phyloP scores from a whole-genome alignment of 2,888 invertebrate species.

The Catocala nupta region DNA sequence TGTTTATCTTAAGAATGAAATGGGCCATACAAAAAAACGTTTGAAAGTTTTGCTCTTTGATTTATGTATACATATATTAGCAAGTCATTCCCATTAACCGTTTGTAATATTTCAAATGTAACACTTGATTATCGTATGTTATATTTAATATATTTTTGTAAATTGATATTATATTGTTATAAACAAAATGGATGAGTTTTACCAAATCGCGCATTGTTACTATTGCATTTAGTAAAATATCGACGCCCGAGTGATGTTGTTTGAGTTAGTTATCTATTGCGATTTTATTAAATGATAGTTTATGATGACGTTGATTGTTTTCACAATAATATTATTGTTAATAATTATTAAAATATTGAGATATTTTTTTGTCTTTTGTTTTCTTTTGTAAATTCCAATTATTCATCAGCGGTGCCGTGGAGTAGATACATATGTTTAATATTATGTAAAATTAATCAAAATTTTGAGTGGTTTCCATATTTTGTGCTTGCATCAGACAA shows the following conservation, averaged over 20 bases:
- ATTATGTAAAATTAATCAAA: too few relatives aligned
- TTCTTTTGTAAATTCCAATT: conserved; percentile 3
- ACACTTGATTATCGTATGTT: conserved; percentile 29
- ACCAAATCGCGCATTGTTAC: conserved; percentile 75
- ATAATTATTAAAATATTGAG: conserved; percentile 76
- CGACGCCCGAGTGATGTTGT: conserved; percentile 61
- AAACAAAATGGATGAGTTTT: conserved; percentile 55
- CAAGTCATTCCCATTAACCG: conserved; percentile 13
- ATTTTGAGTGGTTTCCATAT: too few relatives aligned
- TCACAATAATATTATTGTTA: conserved; percentile 78
- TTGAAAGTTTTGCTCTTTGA: too few relatives aligned
- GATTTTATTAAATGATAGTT: conserved; percentile 85
- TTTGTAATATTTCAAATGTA: conserved; percentile 25
- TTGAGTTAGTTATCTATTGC: conserved; percentile 64
- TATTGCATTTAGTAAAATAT: conserved; percentile 61
- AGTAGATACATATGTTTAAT: too few relatives aligned
- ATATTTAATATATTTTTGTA: conserved; percentile 49
- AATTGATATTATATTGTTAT: conserved; percentile 48
- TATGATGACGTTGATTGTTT: conserved; percentile 83
- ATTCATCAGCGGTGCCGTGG: too few relatives aligned
- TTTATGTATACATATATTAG: not conserved
- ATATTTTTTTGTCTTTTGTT: conserved; percentile 47
- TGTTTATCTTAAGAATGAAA: too few relatives aligned
- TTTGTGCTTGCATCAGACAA: too few relatives aligned
- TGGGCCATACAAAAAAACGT: too few relatives aligned